Conservation (phyloP, 2,113 vertebrate species). For the Eidolon helvum region DNA sequence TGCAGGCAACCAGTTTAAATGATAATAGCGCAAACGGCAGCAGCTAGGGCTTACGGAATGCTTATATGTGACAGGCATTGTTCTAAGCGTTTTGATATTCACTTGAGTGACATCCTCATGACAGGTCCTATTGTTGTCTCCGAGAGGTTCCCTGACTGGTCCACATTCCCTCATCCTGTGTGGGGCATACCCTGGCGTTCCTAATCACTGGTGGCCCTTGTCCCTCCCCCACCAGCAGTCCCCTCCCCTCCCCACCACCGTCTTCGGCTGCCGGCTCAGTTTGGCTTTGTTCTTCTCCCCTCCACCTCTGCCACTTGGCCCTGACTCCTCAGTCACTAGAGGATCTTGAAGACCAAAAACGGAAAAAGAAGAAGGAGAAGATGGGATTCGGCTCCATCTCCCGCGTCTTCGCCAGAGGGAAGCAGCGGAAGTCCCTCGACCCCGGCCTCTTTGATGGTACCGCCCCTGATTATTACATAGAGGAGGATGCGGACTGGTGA, state of each 20-base stretch:
- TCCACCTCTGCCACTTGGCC: not conserved
- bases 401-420: slow-evolving; percentile 96
- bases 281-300: not conserved
- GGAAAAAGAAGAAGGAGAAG: slow-evolving; percentile 92
- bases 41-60: rapidly evolving
- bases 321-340: slow-evolving; percentile 91
- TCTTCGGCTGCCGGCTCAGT: not conserved
- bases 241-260: rapidly evolving
- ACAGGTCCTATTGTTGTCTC: not conserved
- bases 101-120: rapidly evolving
- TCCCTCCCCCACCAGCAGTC: rapidly evolving
- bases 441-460: slow-evolving; percentile 98
- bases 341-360: slow-evolving; percentile 98
- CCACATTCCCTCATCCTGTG: not conserved
- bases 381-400: slow-evolving; percentile 97
- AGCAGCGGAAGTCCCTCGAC: slow-evolving; percentile 97
- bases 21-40: rapidly evolving
- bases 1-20: not conserved
- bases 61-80: rapidly evolving
- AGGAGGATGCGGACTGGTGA: slow-evolving; percentile 99
- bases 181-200: not conserved
- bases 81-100: not conserved
- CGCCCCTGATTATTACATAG: slow-evolving; percentile 98
- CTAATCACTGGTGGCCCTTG: not conserved
- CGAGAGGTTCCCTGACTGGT: not conserved